Conservation (phyloP, 23 tunicate species). For the Pegea sp. region DNA sequence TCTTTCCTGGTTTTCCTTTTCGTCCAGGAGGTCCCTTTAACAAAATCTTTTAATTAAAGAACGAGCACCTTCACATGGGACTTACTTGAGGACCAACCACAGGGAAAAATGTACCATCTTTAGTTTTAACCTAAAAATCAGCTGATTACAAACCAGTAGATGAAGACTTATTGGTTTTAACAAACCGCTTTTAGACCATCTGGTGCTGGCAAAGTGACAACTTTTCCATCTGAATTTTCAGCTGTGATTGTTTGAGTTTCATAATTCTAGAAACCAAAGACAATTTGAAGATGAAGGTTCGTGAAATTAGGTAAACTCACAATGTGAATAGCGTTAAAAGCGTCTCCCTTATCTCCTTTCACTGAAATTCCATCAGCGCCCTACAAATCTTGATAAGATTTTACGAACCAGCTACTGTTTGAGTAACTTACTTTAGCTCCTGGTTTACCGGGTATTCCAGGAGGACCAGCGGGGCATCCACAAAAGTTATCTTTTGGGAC, state of each 20-base stretch:
- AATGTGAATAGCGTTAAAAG: slow-evolving; percentile 67
- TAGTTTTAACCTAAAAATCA: neutral
- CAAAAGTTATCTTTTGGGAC: slow-evolving; percentile 24
- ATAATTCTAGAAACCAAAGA: slow-evolving; percentile 69
- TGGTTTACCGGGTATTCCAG: slow-evolving; percentile 60
- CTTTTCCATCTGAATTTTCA: slow-evolving; percentile 32
- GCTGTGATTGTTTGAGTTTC: slow-evolving; percentile 55
- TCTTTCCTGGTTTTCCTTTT: neutral
- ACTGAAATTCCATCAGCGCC: slow-evolving; percentile 31
- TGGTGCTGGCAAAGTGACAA: slow-evolving; percentile 25
- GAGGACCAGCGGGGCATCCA: slow-evolving; percentile 97
- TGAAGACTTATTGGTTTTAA: neutral
- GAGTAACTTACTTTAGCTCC: slow-evolving; percentile 36
- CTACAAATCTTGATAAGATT: slow-evolving; percentile 8
- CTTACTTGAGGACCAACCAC: neutral
- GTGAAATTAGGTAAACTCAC: slow-evolving; percentile 16
- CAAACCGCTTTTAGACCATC: slow-evolving; percentile 24
- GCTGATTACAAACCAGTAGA: neutral
- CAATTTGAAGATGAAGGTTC: no score
- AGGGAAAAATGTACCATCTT: neutral
- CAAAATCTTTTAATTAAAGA: no score
- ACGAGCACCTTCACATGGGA: neutral
- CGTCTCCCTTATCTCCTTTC: slow-evolving; percentile 71
- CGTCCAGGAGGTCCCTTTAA: neutral
- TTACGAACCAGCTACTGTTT: neutral